Evolutionary conservation across 2,113 vertebrate species (phyloP).

Genomic region (Drymodes brunneopygia): DNA sequence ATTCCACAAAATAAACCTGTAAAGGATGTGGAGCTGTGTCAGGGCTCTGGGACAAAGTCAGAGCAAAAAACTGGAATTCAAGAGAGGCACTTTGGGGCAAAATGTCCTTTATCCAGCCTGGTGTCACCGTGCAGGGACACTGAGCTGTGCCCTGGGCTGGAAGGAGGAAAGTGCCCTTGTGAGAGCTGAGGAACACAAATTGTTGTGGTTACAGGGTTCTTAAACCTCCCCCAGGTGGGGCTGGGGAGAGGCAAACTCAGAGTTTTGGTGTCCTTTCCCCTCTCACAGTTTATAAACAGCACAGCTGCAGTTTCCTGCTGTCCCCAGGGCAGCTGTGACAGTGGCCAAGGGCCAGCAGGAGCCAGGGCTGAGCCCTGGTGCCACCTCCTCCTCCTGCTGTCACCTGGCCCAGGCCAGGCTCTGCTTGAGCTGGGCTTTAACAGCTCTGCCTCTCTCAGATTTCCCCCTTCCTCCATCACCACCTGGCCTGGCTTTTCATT

Average conservation of each 20-base stretch:
- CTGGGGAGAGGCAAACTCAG: neutral
- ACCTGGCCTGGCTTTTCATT: neutral
- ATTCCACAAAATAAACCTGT: neutral
- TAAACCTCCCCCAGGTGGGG: neutral
- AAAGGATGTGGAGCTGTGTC: neutral
- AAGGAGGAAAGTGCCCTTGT: neutral
- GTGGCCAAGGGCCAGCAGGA: neutral
- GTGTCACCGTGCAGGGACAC: accelerated
- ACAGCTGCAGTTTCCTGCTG: conserved; percentile 8
- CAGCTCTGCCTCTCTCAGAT: neutral
- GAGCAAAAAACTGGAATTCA: neutral
- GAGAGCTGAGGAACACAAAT: neutral
- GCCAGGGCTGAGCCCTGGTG: neutral
- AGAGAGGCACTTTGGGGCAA: neutral
- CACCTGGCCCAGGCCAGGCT: neutral
- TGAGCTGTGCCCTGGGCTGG: neutral
- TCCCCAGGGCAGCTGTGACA: neutral
- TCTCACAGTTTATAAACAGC: conserved; percentile 25
- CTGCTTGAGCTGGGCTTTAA: neutral
- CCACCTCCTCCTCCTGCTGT: neutral
- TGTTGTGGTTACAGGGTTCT: accelerated
- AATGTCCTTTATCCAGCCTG: neutral
- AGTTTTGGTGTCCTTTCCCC: neutral
- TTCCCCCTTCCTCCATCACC: neutral
- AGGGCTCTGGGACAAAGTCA: neutral